Evolutionary conservation across 2,797 vertebrate genomes (phyloP).

Genomic region (Psittacula echo): DNA sequence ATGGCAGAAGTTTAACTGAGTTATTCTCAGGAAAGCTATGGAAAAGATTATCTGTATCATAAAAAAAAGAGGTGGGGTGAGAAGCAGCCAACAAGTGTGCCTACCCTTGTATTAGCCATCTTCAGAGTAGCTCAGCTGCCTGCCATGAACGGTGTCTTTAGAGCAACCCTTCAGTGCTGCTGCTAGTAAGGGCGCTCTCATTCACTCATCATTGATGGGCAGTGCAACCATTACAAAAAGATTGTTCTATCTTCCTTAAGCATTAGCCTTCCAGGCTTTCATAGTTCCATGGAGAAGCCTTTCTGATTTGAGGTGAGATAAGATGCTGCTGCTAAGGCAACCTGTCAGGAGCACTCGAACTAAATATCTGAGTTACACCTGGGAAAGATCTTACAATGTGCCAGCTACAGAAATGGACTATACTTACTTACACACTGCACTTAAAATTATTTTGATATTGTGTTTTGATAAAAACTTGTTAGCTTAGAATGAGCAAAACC

Average conservation of each 20-base stretch:
- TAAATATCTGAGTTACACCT: conserved; percentile 28
- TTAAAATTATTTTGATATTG: neutral
- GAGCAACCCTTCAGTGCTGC: neutral
- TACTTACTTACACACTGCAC: neutral
- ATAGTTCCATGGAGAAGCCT: neutral
- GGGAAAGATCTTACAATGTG: neutral
- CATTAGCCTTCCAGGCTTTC: conserved; percentile 13
- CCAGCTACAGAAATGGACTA: neutral
- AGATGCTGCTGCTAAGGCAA: neutral
- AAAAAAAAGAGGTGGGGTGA: rapidly evolving
- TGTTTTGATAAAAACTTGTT: neutral
- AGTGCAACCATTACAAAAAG: conserved; percentile 12
- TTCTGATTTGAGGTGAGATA: conserved; percentile 9
- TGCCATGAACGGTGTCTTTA: neutral
- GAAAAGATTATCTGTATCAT: neutral
- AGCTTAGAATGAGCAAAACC: neutral
- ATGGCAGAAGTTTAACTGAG: neutral
- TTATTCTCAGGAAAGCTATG: conserved; percentile 19
- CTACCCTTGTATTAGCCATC: neutral
- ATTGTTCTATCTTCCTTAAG: conserved; percentile 34
- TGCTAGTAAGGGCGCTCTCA: neutral
- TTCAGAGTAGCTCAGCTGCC: neutral
- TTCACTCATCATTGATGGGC: neutral
- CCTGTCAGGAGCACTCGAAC: neutral
- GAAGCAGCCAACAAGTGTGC: neutral